Evolutionary conservation across 2,113 vertebrate species (phyloP).

Genomic region (Delphinapterus leucas): DNA sequence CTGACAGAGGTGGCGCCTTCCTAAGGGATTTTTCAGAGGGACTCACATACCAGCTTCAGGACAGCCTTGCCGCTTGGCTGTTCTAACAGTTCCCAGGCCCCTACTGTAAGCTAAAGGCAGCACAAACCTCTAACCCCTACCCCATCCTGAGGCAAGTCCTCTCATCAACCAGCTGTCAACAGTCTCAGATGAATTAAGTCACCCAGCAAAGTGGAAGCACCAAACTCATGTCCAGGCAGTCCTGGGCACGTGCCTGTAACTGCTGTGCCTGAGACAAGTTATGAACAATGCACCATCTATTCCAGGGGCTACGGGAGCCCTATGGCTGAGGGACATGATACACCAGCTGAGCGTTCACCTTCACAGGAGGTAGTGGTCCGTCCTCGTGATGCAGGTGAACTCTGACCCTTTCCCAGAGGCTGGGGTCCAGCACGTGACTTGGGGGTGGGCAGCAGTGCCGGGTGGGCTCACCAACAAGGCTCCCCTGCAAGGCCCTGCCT

Average conservation of each 20-base stretch:
- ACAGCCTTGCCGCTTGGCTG: neutral
- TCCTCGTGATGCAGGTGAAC: neutral
- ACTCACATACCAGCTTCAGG: neutral
- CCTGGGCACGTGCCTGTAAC: neutral
- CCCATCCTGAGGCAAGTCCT: neutral
- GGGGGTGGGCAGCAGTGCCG: neutral
- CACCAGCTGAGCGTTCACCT: neutral
- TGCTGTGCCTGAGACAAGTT: neutral
- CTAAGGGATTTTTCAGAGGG: neutral
- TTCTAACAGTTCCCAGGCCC: neutral
- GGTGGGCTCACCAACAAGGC: neutral
- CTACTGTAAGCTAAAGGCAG: neutral
- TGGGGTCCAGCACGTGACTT: neutral
- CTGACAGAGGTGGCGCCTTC: neutral
- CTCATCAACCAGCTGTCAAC: neutral
- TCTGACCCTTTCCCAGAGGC: slow-evolving; percentile 40
- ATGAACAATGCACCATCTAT: neutral
- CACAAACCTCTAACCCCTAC: neutral
- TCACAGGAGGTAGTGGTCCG: neutral
- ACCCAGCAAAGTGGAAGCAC: neutral
- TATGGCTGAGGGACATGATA: neutral
- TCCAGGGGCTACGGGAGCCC: neutral
- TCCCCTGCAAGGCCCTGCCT: neutral
- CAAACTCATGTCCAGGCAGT: slow-evolving; percentile 9
- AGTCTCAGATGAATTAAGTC: neutral